These are phyloP conservation scores for Malurus leucopterus DNA, from an alignment of 2,797 vertebrate genomes.

Conservation along the genomic window DNA sequence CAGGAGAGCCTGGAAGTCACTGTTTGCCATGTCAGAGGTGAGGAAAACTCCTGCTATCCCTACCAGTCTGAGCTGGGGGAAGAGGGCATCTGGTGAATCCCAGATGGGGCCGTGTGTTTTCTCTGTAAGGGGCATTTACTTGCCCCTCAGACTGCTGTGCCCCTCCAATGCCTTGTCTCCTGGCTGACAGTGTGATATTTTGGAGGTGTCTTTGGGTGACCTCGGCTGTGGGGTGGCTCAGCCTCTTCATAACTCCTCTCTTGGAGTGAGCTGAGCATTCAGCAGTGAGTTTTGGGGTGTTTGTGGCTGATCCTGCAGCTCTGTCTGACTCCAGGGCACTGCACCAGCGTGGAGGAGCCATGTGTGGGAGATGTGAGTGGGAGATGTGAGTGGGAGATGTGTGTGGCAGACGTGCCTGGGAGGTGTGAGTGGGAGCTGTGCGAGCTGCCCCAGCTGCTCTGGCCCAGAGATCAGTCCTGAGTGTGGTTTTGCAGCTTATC, in stretches of 20 bases:
- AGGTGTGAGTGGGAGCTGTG: not conserved
- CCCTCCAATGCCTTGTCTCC: not conserved
- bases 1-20: not conserved
- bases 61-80: not conserved
- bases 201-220: not conserved
- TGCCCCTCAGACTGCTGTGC: not conserved
- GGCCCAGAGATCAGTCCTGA: not conserved
- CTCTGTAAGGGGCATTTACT: not conserved
- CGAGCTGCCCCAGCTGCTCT: conserved; percentile 1
- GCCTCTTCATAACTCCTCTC: not conserved
- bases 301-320: not conserved
- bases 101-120: not conserved
- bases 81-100: not conserved
- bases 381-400: not conserved
- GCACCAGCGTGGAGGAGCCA: not conserved
- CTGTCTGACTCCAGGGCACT: not conserved
- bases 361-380: conserved; percentile 19
- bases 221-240: not conserved
- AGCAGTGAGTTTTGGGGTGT: not conserved
- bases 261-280: not conserved
- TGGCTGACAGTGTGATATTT: rapidly evolving
- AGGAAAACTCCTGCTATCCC: not conserved
- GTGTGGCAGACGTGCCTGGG: not conserved
- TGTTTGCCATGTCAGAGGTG: not conserved
- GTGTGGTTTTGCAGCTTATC: not conserved